Percentiles rank a stretch among this genome's conserved stretches.
These are phyloP conservation scores for Odocoileus virginianus DNA, from an alignment of 2,113 vertebrate genomes.

Conservation along the genomic window DNA sequence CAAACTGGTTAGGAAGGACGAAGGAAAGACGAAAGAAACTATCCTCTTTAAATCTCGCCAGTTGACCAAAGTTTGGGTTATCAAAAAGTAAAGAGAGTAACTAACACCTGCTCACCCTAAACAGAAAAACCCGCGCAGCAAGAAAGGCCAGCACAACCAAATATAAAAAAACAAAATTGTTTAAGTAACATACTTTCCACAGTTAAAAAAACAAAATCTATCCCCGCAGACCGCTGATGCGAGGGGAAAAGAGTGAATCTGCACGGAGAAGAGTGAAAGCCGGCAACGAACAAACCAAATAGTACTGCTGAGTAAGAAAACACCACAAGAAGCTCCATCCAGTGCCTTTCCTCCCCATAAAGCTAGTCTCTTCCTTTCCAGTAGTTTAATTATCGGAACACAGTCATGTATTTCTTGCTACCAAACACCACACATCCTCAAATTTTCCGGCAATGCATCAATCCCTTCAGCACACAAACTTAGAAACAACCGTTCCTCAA, in stretches of 20 bases:
- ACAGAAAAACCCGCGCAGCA: neutral
- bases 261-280: neutral
- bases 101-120: neutral
- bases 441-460: neutral
- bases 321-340: neutral
- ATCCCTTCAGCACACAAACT: neutral
- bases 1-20: neutral
- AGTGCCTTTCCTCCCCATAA: neutral
- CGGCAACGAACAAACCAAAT: neutral
- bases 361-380: neutral
- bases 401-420: neutral
- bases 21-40: neutral
- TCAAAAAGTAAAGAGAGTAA: neutral
- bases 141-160: neutral
- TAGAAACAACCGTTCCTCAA: neutral
- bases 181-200: neutral
- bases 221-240: too few relatives aligned
- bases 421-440: neutral
- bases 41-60: neutral
- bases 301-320: neutral
- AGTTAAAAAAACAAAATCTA: neutral
- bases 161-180: neutral
- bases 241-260: neutral
- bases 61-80: neutral
- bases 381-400: neutral